Evolutionary conservation across 2,113 vertebrate species (phyloP).

Genomic region (Protobothrops mucrosquamatus): DNA sequence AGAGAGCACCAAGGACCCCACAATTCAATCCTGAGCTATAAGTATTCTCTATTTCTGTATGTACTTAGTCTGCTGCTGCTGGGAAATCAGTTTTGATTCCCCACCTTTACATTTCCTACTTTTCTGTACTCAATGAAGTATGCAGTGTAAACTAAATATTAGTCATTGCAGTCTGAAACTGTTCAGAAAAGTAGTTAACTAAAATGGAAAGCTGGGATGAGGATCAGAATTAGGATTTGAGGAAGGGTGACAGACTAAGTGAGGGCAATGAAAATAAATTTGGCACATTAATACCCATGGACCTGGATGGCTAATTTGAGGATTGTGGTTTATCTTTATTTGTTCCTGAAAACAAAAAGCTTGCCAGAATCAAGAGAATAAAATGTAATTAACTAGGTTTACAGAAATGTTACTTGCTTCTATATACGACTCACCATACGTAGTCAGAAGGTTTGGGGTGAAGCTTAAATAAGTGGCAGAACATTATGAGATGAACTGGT

Average conservation of each 20-base stretch:
- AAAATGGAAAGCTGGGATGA: neutral
- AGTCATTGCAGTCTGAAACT: constrained; percentile 60
- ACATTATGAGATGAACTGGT: neutral
- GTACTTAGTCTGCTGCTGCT: neutral
- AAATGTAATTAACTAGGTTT: neutral
- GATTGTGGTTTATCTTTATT: neutral
- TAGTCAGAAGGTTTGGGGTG: neutral
- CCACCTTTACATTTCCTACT: neutral
- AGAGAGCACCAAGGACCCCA: neutral
- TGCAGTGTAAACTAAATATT: constrained; percentile 57
- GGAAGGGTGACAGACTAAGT: neutral
- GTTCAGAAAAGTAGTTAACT: constrained; percentile 27
- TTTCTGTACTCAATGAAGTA: constrained; percentile 67
- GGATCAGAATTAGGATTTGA: constrained; percentile 25
- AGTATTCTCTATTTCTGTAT: neutral
- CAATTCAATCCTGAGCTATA: neutral
- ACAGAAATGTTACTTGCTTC: neutral
- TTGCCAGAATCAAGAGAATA: neutral
- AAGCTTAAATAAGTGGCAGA: neutral
- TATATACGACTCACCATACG: neutral
- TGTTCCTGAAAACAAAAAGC: neutral
- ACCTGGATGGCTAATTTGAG: neutral
- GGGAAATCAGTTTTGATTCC: constrained; percentile 12
- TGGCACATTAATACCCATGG: neutral
- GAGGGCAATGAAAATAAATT: neutral